Evolutionary conservation across 1,140 invertebrate species (phyloP).

Genomic region (Calephelis nemesis): DNA sequence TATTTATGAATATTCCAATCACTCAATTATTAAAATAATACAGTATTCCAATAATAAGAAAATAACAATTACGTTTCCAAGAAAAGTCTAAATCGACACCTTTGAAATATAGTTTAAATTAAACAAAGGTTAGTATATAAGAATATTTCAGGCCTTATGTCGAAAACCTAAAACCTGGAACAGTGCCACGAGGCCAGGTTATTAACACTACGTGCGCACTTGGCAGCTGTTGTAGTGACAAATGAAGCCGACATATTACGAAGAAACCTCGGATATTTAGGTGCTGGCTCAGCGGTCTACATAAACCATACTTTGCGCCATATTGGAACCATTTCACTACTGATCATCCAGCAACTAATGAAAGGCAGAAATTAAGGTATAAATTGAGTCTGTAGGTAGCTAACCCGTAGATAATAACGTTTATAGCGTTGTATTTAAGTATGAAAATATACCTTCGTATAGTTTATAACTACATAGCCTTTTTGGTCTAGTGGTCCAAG

Average conservation of each 20-base stretch:
- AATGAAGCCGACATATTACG: conserved; percentile 51
- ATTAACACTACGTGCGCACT: conserved; percentile 42
- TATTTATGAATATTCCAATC: too few relatives aligned
- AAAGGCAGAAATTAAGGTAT: too few relatives aligned
- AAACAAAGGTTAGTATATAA: neutral
- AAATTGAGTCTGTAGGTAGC: too few relatives aligned
- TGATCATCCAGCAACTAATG: too few relatives aligned
- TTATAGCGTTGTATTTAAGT: too few relatives aligned
- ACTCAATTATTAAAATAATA: too few relatives aligned
- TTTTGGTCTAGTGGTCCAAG: too few relatives aligned
- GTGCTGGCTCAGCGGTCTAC: conserved; percentile 20
- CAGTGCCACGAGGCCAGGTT: conserved; percentile 39
- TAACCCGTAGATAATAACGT: too few relatives aligned
- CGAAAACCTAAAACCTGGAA: conserved; percentile 34
- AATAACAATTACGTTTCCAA: too few relatives aligned
- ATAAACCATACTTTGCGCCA: conserved; percentile 7
- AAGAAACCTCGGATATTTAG: conserved; percentile 44
- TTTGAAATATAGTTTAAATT: conserved; percentile 1
- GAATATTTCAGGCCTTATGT: conserved; percentile 3
- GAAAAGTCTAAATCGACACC: neutral
- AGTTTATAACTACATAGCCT: too few relatives aligned
- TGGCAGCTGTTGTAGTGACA: conserved; percentile 44
- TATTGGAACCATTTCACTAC: neutral
- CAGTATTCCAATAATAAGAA: too few relatives aligned
- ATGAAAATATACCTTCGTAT: too few relatives aligned